These are phyloP conservation scores for Drosophila willistoni DNA, from an alignment of 1,140 invertebrate genomes.

Conservation along the genomic window DNA sequence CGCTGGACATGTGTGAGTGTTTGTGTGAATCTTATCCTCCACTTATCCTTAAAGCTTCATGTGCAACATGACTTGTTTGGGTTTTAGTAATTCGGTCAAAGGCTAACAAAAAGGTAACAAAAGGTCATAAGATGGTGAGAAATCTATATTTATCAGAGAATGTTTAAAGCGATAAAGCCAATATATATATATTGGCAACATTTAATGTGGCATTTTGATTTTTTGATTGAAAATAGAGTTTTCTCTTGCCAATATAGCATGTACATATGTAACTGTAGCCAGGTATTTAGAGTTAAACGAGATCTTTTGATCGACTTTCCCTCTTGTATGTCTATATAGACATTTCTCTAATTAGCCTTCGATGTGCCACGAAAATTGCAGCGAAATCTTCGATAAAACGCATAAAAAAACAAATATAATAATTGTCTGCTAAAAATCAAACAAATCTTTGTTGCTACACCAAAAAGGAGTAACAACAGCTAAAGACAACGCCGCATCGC, in stretches of 20 bases:
- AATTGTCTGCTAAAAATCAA: slow-evolving; percentile 65
- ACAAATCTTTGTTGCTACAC: slow-evolving; percentile 67
- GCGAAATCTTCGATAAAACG: slow-evolving; percentile 61
- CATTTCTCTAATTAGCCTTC: slow-evolving; percentile 6
- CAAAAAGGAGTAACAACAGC: slow-evolving; percentile 73
- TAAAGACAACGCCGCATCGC: slow-evolving; percentile 37
- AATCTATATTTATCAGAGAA: neutral
- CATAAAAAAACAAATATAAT: slow-evolving; percentile 63
- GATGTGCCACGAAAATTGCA: slow-evolving; percentile 57
- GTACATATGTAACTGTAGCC: neutral
- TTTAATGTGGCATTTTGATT: too few relatives aligned
- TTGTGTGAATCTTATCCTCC: slow-evolving; percentile 70
- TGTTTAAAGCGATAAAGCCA: neutral
- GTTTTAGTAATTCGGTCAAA: slow-evolving; percentile 60
- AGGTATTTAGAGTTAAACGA: neutral
- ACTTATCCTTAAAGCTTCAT: slow-evolving; percentile 33
- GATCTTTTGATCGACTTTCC: slow-evolving; percentile 10
- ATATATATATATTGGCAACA: too few relatives aligned
- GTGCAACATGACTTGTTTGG: slow-evolving; percentile 52
- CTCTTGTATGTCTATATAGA: neutral
- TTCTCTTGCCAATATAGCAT: slow-evolving; percentile 10
- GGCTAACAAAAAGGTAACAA: slow-evolving; percentile 43
- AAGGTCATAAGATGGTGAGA: neutral
- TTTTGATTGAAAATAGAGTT: neutral
- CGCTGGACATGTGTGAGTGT: slow-evolving; percentile 47